A percentile compares a stretch with the other conserved stretches of the same genome.
These are phyloP conservation scores for Actenoides hombroni DNA, from an alignment of 2,113 vertebrate species.

Conservation along the genomic window DNA sequence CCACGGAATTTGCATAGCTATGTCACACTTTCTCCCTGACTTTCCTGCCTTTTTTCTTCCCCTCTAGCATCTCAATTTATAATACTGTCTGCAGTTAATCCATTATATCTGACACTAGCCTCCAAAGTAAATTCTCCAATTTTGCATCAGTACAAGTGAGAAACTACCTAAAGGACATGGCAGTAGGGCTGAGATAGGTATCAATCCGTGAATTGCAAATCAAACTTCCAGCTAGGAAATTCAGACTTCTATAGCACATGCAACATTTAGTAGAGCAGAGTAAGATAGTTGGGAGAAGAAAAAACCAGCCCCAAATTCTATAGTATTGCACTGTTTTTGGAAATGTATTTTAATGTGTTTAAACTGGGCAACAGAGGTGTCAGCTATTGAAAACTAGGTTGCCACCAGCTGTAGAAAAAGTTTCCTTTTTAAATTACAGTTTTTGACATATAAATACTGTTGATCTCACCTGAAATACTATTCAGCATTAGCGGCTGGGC, in stretches of 20 bases:
- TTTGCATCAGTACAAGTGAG: background rate
- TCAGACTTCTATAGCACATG: background rate
- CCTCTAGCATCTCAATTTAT: background rate
- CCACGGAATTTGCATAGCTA: background rate
- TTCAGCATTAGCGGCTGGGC: background rate
- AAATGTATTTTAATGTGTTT: background rate
- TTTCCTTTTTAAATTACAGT: background rate
- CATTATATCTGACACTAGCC: rapidly evolving
- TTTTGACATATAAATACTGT: background rate
- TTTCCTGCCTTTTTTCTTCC: background rate
- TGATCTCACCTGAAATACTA: background rate
- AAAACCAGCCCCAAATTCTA: background rate
- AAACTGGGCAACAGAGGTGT: background rate
- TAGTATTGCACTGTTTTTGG: background rate
- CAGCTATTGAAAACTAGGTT: background rate
- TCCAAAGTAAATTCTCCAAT: background rate
- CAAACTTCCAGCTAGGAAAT: background rate
- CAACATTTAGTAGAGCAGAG: background rate
- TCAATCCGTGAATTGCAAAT: background rate
- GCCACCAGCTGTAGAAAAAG: background rate
- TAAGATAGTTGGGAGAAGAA: background rate
- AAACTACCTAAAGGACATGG: background rate
- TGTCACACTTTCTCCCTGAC: background rate
- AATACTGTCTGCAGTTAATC: background rate
- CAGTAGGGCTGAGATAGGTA: background rate